phyloP scores from a whole-genome alignment of 2,888 invertebrate species.

The Dryocosmus kuriphilus region DNA sequence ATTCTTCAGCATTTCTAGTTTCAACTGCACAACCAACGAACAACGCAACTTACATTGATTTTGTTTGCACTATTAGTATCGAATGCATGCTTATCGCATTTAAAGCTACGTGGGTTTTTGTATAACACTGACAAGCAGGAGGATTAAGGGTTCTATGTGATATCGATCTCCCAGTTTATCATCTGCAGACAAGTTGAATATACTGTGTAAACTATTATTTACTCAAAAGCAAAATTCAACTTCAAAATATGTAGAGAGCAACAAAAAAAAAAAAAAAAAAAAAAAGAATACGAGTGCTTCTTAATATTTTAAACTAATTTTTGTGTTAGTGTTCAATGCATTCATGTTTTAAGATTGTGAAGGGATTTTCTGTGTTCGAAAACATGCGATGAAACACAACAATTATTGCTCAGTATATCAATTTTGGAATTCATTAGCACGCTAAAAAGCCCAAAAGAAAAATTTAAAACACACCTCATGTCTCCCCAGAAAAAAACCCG shows the following conservation, averaged over 20 bases:
- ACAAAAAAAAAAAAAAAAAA: background rate
- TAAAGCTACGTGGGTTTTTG: conserved; percentile 18
- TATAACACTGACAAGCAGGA: conserved; percentile 44
- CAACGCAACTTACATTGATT: conserved; percentile 15
- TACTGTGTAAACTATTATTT: conserved; percentile 38
- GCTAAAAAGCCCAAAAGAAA: conserved; percentile 21
- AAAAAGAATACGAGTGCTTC: background rate
- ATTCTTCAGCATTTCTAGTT: conserved; percentile 84
- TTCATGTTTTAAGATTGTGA: background rate
- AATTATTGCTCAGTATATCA: background rate
- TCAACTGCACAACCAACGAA: conserved; percentile 80
- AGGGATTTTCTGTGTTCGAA: background rate
- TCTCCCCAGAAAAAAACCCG: conserved; percentile 88
- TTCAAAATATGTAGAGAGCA: background rate
- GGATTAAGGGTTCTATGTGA: conserved; percentile 52
- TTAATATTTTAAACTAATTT: background rate
- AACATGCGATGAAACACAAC: background rate
- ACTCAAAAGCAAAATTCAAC: background rate
- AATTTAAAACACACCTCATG: conserved; percentile 82
- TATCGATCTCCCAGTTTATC: conserved; percentile 50
- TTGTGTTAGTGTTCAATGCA: background rate
- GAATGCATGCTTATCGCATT: conserved; percentile 32
- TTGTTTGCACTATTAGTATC: conserved; percentile 14
- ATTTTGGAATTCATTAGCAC: background rate
- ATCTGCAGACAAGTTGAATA: conserved; percentile 56